A percentile compares a stretch with the other conserved stretches of the same genome.
Conservation (phyloP, 1,140 invertebrate species). For the Drosophila dunni region DNA sequence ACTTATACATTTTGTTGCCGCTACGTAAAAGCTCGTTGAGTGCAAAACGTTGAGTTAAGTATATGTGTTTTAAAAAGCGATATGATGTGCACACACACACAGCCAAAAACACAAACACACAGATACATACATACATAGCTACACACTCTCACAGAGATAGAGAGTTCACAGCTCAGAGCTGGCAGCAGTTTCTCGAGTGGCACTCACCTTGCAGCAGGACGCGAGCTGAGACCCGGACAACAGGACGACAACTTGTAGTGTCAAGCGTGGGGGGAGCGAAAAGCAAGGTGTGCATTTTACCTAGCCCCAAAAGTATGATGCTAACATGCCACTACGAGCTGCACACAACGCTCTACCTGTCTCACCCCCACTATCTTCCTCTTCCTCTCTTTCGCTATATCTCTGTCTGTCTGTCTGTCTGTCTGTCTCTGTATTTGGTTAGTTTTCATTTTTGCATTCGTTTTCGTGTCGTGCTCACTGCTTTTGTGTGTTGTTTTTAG, state of each 20-base stretch:
- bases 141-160: constrained; percentile 18
- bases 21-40: constrained; percentile 79
- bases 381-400: background rate
- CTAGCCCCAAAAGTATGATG: constrained; percentile 68
- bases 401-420: constrained; percentile 19
- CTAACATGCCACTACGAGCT: constrained; percentile 56
- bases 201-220: constrained; percentile 68
- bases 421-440: constrained; percentile 63
- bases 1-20: constrained; percentile 77
- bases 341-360: background rate
- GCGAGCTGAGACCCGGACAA: constrained; percentile 40
- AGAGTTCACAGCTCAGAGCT: constrained; percentile 34
- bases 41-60: constrained; percentile 82
- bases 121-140: constrained; percentile 28
- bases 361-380: constrained; percentile 2
- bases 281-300: constrained; percentile 39
- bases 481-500: constrained; percentile 81
- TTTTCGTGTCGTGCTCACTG: constrained; percentile 74
- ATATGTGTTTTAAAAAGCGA: constrained; percentile 69
- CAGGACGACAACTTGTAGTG: constrained; percentile 36
- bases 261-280: background rate
- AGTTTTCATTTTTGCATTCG: constrained; percentile 58
- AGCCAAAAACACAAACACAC: background rate
- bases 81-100: constrained; percentile 45
- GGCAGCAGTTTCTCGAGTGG: constrained; percentile 67